These are phyloP conservation scores for Actinostola sp. DNA, from an alignment of 92 coral and sea anemone species.

Conservation along the genomic window DNA sequence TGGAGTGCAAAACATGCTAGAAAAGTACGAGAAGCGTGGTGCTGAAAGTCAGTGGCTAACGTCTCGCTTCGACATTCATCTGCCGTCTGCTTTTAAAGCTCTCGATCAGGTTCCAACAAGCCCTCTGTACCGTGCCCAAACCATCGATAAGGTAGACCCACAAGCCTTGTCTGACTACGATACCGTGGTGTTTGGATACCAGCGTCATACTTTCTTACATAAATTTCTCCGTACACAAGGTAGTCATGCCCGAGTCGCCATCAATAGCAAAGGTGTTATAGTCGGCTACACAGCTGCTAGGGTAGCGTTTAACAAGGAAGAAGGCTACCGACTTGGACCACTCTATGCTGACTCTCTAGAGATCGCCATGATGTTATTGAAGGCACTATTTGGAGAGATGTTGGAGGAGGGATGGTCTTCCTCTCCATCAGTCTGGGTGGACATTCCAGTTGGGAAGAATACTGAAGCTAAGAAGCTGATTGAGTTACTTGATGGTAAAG, in stretches of 20 bases:
- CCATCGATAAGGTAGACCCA: constrained; percentile 25
- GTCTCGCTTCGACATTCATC: constrained; percentile 4
- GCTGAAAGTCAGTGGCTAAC: constrained; percentile 14
- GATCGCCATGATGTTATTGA: constrained; percentile 45
- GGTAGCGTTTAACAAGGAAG: constrained; percentile 29
- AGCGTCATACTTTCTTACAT: constrained; percentile 36
- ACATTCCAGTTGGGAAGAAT: neutral
- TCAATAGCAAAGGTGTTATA: constrained; percentile 26
- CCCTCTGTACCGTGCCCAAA: neutral
- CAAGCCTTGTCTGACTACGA: constrained; percentile 35
- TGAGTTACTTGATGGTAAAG: constrained; percentile 14
- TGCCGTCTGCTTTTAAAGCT: constrained; percentile 5
- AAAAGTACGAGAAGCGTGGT: constrained; percentile 7
- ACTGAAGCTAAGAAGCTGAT: constrained; percentile 9
- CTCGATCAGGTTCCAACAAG: neutral
- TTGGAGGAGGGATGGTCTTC: neutral
- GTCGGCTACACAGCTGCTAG: constrained; percentile 34
- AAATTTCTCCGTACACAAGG: constrained; percentile 33
- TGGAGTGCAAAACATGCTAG: neutral
- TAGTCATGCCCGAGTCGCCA: constrained; percentile 43
- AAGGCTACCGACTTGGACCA: constrained; percentile 47
- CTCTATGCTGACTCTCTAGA: constrained; percentile 39
- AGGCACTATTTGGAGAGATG: constrained; percentile 40
- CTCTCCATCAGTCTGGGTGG: constrained; percentile 12
- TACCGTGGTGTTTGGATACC: constrained; percentile 43